Conservation (phyloP, 1,140 invertebrate species). For the Harlomillsia oculata region DNA sequence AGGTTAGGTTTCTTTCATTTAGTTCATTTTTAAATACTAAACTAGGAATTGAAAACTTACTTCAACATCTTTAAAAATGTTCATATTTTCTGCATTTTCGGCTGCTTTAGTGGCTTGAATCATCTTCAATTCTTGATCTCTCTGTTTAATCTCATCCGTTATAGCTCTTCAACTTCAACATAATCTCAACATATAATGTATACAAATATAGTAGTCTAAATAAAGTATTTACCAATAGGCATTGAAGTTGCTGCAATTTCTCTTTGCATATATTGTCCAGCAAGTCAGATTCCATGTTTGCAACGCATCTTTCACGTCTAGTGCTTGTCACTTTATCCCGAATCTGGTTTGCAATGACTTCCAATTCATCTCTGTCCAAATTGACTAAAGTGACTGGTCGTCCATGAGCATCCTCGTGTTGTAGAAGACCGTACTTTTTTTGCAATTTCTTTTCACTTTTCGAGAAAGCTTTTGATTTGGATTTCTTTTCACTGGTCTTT, state of each 20-base stretch:
- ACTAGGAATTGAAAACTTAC: neutral
- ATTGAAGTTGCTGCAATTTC: neutral
- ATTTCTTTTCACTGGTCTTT: neutral
- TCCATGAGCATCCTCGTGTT: slow-evolving; percentile 6
- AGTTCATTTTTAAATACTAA: neutral
- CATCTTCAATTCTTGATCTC: neutral
- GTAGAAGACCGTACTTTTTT: slow-evolving; percentile 9
- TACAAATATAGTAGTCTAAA: neutral
- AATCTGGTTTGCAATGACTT: slow-evolving; percentile 7
- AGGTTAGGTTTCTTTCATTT: neutral
- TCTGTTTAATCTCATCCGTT: neutral
- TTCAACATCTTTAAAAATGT: slow-evolving; percentile 11
- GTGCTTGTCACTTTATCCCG: slow-evolving; percentile 9
- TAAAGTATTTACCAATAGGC: neutral
- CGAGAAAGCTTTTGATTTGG: neutral
- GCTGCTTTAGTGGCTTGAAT: slow-evolving; percentile 2
- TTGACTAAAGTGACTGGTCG: neutral
- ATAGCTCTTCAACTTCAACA: neutral
- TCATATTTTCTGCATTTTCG: slow-evolving; percentile 9
- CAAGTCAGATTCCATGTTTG: slow-evolving; percentile 15
- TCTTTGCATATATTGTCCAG: neutral
- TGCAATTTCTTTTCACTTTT: slow-evolving; percentile 16
- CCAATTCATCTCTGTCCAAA: slow-evolving; percentile 17
- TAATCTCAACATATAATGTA: neutral
- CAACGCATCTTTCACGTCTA: slow-evolving; percentile 9